These are phyloP conservation scores for Chloroceryle aenea DNA, from an alignment of 2,113 vertebrate species.

Conservation along the genomic window DNA sequence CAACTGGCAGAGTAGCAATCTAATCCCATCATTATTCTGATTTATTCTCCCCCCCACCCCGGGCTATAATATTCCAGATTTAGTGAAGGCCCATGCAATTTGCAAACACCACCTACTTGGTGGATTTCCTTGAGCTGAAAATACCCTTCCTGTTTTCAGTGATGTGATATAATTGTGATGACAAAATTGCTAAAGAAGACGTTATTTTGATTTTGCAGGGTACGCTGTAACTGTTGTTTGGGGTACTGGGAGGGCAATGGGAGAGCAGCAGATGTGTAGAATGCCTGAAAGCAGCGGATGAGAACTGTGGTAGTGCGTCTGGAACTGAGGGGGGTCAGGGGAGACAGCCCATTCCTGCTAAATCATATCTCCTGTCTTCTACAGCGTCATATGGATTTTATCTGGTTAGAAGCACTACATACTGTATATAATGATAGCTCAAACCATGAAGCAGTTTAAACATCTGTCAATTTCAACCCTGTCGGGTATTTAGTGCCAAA, in stretches of 20 bases:
- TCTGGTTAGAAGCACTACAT: rapidly evolving
- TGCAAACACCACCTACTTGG: background rate
- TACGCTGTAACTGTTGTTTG: background rate
- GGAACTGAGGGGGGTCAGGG: background rate
- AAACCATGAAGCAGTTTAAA: background rate
- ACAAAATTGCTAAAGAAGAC: background rate
- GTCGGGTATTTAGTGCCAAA: background rate
- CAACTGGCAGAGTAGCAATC: background rate
- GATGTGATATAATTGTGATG: background rate
- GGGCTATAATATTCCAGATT: background rate
- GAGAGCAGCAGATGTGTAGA: background rate
- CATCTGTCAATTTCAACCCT: background rate
- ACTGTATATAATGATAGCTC: background rate
- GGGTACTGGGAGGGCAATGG: background rate
- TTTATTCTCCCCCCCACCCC: background rate
- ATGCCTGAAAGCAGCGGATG: background rate
- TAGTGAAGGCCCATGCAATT: background rate
- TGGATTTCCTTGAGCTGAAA: background rate
- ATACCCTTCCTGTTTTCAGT: background rate
- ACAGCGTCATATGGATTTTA: background rate
- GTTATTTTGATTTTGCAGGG: background rate
- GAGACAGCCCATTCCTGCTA: background rate
- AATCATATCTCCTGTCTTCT: background rate
- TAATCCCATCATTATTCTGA: background rate
- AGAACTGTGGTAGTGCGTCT: background rate